Percentiles rank a stretch among this genome's conserved stretches.
Conservation (phyloP, 2,888 invertebrate species). For the Stenoptilia bipunctidactyla region DNA sequence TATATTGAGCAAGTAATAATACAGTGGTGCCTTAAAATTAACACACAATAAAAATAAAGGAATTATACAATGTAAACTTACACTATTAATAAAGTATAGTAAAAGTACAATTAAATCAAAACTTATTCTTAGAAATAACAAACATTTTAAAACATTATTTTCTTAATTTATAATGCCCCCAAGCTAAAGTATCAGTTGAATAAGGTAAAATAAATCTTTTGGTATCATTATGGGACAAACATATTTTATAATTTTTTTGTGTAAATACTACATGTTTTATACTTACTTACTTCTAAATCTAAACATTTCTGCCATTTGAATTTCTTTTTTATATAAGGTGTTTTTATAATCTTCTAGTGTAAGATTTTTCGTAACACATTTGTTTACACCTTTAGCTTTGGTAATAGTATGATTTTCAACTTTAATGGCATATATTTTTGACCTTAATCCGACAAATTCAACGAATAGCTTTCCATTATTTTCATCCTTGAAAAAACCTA, state of each 20-base stretch:
- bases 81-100: neutral
- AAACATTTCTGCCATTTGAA: neutral
- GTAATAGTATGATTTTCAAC: too few species aligned
- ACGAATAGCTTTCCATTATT: too few species aligned
- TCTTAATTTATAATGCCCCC: constrained; percentile 13
- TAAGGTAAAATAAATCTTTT: constrained; percentile 7
- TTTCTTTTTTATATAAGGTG: constrained; percentile 11
- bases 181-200: constrained; percentile 10
- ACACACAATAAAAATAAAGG: neutral
- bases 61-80: neutral
- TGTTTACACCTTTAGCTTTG: too few species aligned
- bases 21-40: too few species aligned
- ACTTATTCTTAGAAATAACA: neutral
- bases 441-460: too few species aligned
- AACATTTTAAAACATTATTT: constrained; percentile 1
- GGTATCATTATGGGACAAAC: constrained; percentile 11
- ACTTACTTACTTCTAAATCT: too few species aligned
- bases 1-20: neutral
- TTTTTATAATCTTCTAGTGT: too few species aligned
- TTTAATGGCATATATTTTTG: too few species aligned
- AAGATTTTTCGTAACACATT: too few species aligned
- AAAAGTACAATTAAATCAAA: neutral
- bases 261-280: too few species aligned
- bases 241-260: constrained; percentile 15
- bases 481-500: too few species aligned